Base-by-base conservation (phyloP, 2,888 invertebrate genomes). In the Eupithecia dodoneata region DNA sequence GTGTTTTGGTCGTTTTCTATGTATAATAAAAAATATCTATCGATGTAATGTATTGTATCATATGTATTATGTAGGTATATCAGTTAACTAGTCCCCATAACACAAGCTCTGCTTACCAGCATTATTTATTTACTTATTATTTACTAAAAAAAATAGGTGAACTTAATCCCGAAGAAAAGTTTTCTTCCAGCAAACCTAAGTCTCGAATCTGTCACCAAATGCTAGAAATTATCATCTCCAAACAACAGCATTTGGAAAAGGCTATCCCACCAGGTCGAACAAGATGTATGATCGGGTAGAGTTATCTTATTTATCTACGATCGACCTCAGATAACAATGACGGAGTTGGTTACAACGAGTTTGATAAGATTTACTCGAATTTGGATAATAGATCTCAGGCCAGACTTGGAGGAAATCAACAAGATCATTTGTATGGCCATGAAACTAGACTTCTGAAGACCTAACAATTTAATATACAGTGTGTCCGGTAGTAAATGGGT, bases 341-440 rank as follows among this genome's bases (percentile, higher is more conserved):
- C 30, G 41, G 70, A 72, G 47, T 72, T 47, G 59, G 59, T 30
- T 77, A 67, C 67, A 71, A n/a, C 65, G 41, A 72, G 66, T 76
- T 71, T 45, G 69, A 75, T 75, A 75, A 75, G 66, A 78, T 78
- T 78, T 78, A 75, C 73, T 70, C 45, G 55, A 66, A 41, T 74
- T 15, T 69, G 74, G 67, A 42, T 72, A 74, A 74, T 78, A 71
- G 70, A 71, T 70, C 52, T 72, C 45, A 18, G 69, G 65, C 63
- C 71, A 52, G 10, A 10, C 67, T 44, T 45, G 52, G n/a, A 55
- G 18, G 70, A 65, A 70, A 77, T 81, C 77, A 75, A 70, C 67
- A 73, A 78, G 76, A 76, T 80, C 65, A 78, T 72, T 59, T 72
- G 77, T 77, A 66, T 47, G 71, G 80, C 79, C 18, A 75, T 18